phyloP scores from a whole-genome alignment of 2,888 invertebrate genomes.

The Diarsia rubi region DNA sequence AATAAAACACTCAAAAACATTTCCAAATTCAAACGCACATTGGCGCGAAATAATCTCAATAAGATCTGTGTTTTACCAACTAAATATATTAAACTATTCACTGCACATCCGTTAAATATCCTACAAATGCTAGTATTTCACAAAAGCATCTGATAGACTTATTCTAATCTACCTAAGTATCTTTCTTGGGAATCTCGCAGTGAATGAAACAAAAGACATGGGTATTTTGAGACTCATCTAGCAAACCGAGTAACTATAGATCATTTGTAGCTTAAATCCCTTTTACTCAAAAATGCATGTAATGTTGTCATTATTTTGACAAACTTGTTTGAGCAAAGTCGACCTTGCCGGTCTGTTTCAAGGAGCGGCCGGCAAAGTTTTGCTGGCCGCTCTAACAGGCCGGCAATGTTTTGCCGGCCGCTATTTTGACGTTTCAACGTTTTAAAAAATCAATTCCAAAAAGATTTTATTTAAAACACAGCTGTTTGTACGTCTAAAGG shows the following conservation, averaged over 20 bases:
- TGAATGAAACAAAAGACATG: constrained; percentile 23
- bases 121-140: constrained; percentile 45
- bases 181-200: constrained; percentile 28
- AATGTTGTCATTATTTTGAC: no score
- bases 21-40: constrained; percentile 25
- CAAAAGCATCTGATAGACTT: constrained; percentile 41
- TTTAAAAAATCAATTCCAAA: no score
- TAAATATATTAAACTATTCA: constrained; percentile 45
- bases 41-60: constrained; percentile 38
- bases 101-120: constrained; percentile 43
- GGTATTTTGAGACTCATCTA: constrained; percentile 6
- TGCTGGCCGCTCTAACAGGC: no score
- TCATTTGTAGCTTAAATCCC: not conserved
- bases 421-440: no score
- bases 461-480: no score
- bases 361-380: no score
- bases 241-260: not conserved
- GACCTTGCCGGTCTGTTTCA: no score
- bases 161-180: constrained; percentile 46
- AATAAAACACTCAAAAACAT: not conserved
- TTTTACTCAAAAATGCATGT: no score
- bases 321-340: no score
- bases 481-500: no score
- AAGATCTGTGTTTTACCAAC: constrained; percentile 46
- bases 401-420: no score